phyloP scores from a whole-genome alignment of 1,140 invertebrate genomes.

The Drosophila bifasciata region DNA sequence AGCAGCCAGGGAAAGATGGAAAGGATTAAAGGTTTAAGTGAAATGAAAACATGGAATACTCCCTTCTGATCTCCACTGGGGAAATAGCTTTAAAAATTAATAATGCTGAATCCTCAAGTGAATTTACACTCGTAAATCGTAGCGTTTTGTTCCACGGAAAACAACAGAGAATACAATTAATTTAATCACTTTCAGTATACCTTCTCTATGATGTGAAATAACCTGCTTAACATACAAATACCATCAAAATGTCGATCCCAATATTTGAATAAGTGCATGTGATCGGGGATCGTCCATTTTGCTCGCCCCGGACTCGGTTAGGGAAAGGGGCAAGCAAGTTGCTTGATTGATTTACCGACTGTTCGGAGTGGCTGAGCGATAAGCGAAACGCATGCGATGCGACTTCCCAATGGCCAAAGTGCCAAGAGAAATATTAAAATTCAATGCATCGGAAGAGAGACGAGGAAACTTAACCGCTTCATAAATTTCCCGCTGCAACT shows the following conservation, averaged over 20 bases:
- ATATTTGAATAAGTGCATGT: constrained; percentile 21
- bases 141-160: too few species aligned
- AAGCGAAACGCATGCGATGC: constrained; percentile 45
- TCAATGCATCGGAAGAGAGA: constrained; percentile 27
- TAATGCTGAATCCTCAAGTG: too few species aligned
- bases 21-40: too few species aligned
- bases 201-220: background rate
- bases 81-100: too few species aligned
- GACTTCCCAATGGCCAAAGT: constrained; percentile 36
- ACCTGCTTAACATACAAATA: constrained; percentile 13
- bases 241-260: constrained; percentile 9
- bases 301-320: background rate
- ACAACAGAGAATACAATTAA: too few species aligned
- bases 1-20: too few species aligned
- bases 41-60: too few species aligned
- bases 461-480: constrained; percentile 11
- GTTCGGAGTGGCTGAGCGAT: constrained; percentile 48
- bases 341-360: constrained; percentile 64
- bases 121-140: too few species aligned
- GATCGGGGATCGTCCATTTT: constrained; percentile 10
- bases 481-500: constrained; percentile 31
- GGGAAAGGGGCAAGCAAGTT: background rate
- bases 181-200: constrained; percentile 3
- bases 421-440: constrained; percentile 53
- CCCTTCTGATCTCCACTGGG: too few species aligned